Evolutionary conservation across 92 coral and sea anemone species (phyloP).

Genomic region (Chrysogorgia sp.): DNA sequence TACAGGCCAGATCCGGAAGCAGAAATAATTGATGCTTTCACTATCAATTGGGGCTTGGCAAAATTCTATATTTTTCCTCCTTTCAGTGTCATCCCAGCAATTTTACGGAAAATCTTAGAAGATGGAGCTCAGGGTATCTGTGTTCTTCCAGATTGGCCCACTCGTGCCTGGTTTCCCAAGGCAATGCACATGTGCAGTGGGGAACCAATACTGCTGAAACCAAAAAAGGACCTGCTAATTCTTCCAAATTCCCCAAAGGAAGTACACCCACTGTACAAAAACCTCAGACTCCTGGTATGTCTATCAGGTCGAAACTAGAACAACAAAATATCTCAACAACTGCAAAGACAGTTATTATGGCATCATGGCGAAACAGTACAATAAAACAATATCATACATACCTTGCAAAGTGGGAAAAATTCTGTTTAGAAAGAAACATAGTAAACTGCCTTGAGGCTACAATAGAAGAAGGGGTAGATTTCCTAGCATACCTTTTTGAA

Average conservation of each 20-base stretch:
- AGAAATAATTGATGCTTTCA: constrained; percentile 34
- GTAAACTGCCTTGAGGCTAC: too few relatives aligned
- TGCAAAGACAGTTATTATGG: constrained; percentile 7
- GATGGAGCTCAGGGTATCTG: constrained; percentile 5
- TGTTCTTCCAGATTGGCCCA: constrained; percentile 33
- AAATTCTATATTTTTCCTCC: constrained; percentile 41
- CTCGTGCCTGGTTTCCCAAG: constrained; percentile 20
- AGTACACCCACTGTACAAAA: constrained; percentile 10
- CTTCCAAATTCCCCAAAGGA: constrained; percentile 8
- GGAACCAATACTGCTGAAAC: not conserved
- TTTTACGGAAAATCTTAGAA: not conserved
- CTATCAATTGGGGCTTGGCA: constrained; percentile 10
- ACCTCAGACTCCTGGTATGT: not conserved
- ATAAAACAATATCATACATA: constrained; percentile 14
- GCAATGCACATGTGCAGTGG: constrained; percentile 25
- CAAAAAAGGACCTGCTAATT: not conserved
- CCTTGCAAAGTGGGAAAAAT: too few relatives aligned
- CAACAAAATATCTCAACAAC: not conserved
- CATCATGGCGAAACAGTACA: not conserved
- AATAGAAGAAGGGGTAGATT: too few relatives aligned
- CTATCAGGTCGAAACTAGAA: not conserved
- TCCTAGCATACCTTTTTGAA: too few relatives aligned
- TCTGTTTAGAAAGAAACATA: too few relatives aligned
- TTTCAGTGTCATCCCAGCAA: constrained; percentile 41
- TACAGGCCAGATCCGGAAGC: constrained; percentile 49